Evolutionary conservation across 2,113 vertebrate species (phyloP), one percentile per base, ranked within the genome.

Genomic region (Carassius auratus): DNA sequence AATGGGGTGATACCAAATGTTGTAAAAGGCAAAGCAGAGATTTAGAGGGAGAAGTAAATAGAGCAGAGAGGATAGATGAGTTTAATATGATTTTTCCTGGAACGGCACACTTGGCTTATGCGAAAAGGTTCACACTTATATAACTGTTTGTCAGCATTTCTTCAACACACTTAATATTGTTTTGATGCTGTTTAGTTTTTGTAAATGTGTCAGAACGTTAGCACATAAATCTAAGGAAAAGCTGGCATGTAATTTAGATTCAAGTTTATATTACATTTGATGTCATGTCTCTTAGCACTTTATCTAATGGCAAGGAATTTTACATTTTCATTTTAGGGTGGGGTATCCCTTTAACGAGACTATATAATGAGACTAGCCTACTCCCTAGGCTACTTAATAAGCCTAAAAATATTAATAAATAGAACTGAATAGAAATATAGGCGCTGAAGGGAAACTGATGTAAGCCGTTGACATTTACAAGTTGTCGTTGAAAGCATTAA

Each of bases 31-130:
- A 69, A 81, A 69, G 23, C 23, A n/a, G 80, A 68, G 48, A 81
- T 81, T 50, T 50, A 68, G 42, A 81, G 62, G 26, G 42, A 68
- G 23, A 68, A 61, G 36, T 81, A 19, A 68, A 68, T 42, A 38
- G 42, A 55, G 64, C 69, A 68, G 61, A 68, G 26, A 69, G 26
- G 80, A 81, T 81, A 81, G 23, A 69, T 81, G 80, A 81, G 45
- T 81, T 81, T 81, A 81, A 81, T 81, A 52, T 69, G 26, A 66
- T 48, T 64, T 42, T 48, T 66, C 13, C 36, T 81, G 61, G 38
- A 69, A 36, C 2, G 10, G 17, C 36, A 14, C 9, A 55, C 15
- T 50, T 69, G 64, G 23, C 62, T 33, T 7, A 52, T 81, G 26
- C 45, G 19, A 52, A 33, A 33, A 36, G 8, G 26, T 81, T 81